Base-by-base conservation (phyloP, 1,140 invertebrate genomes). In the Heliconius hermathena region DNA sequence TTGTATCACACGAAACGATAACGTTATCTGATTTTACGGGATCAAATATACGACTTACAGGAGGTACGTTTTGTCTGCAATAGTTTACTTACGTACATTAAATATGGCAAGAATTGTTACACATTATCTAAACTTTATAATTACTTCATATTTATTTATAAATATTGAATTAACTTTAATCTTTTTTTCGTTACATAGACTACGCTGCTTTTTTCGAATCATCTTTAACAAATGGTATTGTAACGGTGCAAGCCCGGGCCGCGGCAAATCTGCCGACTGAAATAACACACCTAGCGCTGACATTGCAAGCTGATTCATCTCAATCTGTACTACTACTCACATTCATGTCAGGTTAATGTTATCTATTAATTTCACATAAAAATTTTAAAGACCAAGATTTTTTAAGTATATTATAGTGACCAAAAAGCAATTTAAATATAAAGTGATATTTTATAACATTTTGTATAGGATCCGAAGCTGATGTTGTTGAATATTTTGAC, bases 1-100 rank as follows among this genome's bases (percentile, higher is more conserved):
- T 72, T 38, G 81, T 91, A 8, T 66, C 73, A 29, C 91, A 92
- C 75, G 91, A 91, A 66, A 20, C 36, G 4, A 91, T 92, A 72
- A 85, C 71, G 22, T 38, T 92, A 33, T 29, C 49, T 16, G 81
- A 82, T n/a, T 87, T 81, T 49, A 80, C n/a, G 49, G 89, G 83
- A 79, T 76, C 82, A 33, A 82, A 20, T 66, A 75, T 93, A 16
- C 46, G 78, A 46, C 76, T 91, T 70, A 16, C 71, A 38, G 91
- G 91, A 81, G 86, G 91, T 93, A 85, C 84, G 79, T 78, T 46
- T 46, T 16, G 13, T 46, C 41, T 46, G 13, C 41, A 46, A 46
- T 46, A 46, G 41, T 4, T 46, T 13, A 46, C 13, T 46, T 2
- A 46, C 3, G 41, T 46, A 46, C 3, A 46, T 46, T 4, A 46